Evolutionary conservation across 2,888 invertebrate genomes (phyloP).

Genomic region (Xestia xanthographa): DNA sequence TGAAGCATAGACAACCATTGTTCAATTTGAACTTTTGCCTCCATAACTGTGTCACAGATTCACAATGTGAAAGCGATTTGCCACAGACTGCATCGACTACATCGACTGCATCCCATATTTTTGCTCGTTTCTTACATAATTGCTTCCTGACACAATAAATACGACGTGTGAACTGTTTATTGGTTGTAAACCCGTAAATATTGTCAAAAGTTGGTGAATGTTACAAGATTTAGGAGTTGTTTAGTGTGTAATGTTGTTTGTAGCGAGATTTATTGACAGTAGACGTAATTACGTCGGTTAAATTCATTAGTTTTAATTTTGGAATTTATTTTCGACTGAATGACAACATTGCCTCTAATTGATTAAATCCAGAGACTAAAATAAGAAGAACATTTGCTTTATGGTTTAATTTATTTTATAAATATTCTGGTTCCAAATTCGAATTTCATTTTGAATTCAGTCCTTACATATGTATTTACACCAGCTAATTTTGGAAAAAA

Average conservation of each 20-base stretch:
- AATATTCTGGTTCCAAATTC: neutral
- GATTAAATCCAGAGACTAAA: neutral
- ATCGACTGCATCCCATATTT: conserved; percentile 71
- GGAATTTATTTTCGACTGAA: conserved; percentile 17
- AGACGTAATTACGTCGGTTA: conserved; percentile 60
- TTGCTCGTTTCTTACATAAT: conserved; percentile 72
- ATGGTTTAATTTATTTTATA: neutral
- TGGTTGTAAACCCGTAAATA: conserved; percentile 83
- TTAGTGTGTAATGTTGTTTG: conserved; percentile 59
- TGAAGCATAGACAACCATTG: conserved; percentile 66
- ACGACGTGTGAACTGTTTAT: conserved; percentile 81
- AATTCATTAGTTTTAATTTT: conserved; percentile 38
- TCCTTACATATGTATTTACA: neutral
- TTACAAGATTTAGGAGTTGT: conserved; percentile 65
- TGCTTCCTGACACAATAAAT: conserved; percentile 78
- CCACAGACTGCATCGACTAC: conserved; percentile 58
- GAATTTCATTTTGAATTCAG: neutral
- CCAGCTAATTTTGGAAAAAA: neutral
- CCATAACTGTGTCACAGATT: conserved; percentile 61
- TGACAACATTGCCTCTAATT: neutral
- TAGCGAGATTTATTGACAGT: conserved; percentile 52
- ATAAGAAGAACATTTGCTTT: neutral
- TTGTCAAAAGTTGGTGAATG: conserved; percentile 66
- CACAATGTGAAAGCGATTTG: conserved; percentile 77
- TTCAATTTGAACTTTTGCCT: conserved; percentile 70